Conservation (phyloP, 1,140 invertebrate genomes). For the Laupala kohalensis region DNA sequence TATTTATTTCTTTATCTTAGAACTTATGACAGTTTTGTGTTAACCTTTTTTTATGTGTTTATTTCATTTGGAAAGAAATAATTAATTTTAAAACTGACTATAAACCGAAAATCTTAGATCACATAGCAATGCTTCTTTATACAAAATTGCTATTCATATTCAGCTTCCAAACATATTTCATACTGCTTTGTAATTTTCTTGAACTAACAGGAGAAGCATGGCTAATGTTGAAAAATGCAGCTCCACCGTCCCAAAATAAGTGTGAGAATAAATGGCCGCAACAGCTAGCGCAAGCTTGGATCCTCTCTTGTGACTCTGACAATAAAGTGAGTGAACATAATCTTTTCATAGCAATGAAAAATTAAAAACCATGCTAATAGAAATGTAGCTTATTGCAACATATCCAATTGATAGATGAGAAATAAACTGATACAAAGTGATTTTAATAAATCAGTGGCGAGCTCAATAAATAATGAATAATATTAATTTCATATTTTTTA, state of each 20-base stretch:
- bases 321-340: not conserved
- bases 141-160: too few relatives aligned
- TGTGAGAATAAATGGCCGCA: not conserved
- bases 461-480: not conserved
- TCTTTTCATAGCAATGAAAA: not conserved
- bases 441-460: not conserved
- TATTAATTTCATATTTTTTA: too few relatives aligned
- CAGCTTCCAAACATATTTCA: too few relatives aligned
- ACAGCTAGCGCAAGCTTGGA: not conserved
- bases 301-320: not conserved
- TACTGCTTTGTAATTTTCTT: too few relatives aligned
- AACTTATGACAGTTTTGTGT: too few relatives aligned
- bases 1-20: too few relatives aligned
- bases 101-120: too few relatives aligned
- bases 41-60: too few relatives aligned
- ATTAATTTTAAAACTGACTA: too few relatives aligned
- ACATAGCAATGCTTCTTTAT: too few relatives aligned
- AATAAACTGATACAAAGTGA: not conserved
- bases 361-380: not conserved
- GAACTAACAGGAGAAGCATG: not conserved
- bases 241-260: not conserved
- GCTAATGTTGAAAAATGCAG: not conserved
- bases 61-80: too few relatives aligned
- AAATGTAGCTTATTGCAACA: not conserved
- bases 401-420: not conserved